A percentile compares a stretch with the other conserved stretches of the same genome.
phyloP scores from a whole-genome alignment of 1,140 invertebrate species.

The Drosophila lowei region DNA sequence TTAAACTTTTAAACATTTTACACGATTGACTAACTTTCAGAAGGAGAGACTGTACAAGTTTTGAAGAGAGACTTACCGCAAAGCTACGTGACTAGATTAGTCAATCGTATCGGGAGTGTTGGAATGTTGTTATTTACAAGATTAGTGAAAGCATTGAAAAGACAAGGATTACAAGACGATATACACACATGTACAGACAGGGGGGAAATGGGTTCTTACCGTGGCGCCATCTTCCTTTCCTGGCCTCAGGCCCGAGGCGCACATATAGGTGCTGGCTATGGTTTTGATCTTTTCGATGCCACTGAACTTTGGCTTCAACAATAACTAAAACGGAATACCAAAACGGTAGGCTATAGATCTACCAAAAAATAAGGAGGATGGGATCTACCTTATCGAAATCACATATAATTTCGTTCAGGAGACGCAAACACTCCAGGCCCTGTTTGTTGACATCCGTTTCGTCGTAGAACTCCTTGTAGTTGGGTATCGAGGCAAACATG shows the following conservation, averaged over 20 bases:
- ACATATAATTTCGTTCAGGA: constrained; percentile 99
- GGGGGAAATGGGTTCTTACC: constrained; percentile 83
- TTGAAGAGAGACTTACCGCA: constrained; percentile 67
- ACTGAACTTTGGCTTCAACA: constrained; percentile 97
- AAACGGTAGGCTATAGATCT: too few species aligned
- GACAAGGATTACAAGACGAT: constrained; percentile 48
- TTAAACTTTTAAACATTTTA: too few species aligned
- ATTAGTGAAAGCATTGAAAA: constrained; percentile 67
- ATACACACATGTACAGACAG: constrained; percentile 11
- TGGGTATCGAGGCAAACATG: constrained; percentile 99
- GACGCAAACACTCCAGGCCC: constrained; percentile 95
- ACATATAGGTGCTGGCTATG: constrained; percentile 99
- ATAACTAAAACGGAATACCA: constrained; percentile 84
- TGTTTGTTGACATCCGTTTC: constrained; percentile 98
- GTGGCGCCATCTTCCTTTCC: constrained; percentile 90
- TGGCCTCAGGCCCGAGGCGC: constrained; percentile 95
- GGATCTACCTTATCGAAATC: constrained; percentile 96
- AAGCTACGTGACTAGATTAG: constrained; percentile 74
- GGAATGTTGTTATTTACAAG: constrained; percentile 57
- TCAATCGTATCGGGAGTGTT: constrained; percentile 24
- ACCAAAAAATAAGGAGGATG: not conserved
- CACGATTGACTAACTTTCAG: constrained; percentile 3
- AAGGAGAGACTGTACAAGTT: not conserved
- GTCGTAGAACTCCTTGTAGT: constrained; percentile 99
- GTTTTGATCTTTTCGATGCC: constrained; percentile 99